A percentile compares a stretch with the other conserved stretches of the same genome.
Conservation (phyloP, 2,113 vertebrate species). For the Dromiciops gliroides region DNA sequence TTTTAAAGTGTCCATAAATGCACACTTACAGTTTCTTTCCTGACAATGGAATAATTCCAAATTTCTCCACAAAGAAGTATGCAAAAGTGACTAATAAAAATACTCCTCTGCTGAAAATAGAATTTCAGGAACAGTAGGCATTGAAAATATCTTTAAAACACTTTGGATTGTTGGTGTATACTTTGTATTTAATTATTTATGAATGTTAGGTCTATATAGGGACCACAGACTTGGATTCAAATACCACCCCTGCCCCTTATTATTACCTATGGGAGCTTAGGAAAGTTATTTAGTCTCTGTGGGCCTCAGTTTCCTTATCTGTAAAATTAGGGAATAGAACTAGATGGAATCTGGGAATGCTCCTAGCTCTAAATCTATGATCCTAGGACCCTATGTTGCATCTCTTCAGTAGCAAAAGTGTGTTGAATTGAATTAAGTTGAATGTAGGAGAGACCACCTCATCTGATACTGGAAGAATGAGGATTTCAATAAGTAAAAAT, state of each 20-base stretch:
- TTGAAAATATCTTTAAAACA: slow-evolving; percentile 26
- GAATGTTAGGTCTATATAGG: not conserved
- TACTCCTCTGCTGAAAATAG: slow-evolving; percentile 4
- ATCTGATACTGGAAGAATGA: no score
- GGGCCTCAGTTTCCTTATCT: not conserved
- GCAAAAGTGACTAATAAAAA: not conserved
- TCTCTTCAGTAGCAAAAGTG: not conserved
- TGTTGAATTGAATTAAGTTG: no score
- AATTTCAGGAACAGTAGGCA: not conserved
- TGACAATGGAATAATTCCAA: slow-evolving; percentile 21
- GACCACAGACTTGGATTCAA: not conserved
- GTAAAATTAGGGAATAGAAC: not conserved
- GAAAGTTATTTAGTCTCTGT: not conserved
- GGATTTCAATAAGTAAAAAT: no score
- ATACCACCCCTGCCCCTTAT: not conserved
- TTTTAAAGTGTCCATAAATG: not conserved
- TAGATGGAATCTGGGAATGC: not conserved
- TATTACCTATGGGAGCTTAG: not conserved
- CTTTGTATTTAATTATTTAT: not conserved
- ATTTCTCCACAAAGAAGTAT: slow-evolving; percentile 29
- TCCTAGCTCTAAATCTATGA: not conserved
- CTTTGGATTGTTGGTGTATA: not conserved
- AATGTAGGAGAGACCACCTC: no score
- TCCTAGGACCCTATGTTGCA: not conserved
- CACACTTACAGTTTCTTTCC: not conserved